phyloP scores from a whole-genome alignment of 2,888 invertebrate genomes.

The Uropetala carovei region DNA sequence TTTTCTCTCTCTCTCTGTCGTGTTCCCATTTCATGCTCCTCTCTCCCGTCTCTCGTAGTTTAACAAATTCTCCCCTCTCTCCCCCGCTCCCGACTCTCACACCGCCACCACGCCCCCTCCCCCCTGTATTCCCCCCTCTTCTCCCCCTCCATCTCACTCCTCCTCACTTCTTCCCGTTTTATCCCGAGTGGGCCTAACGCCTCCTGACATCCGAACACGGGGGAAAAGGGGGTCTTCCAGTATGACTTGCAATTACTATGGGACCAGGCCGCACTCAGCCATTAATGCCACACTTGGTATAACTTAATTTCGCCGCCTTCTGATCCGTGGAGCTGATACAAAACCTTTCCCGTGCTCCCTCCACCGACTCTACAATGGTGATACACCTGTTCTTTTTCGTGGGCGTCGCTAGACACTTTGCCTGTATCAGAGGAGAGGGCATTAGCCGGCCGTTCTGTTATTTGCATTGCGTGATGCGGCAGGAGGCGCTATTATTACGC shows the following conservation, averaged over 20 bases:
- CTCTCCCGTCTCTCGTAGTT: too few species aligned
- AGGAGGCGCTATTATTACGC: background rate
- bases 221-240: background rate
- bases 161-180: background rate
- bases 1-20: background rate
- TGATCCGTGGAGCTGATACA: constrained; percentile 37
- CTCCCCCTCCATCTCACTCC: too few species aligned
- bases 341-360: background rate
- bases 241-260: constrained; percentile 58
- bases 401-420: background rate
- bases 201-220: background rate
- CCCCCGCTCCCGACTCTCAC: too few species aligned
- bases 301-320: constrained; percentile 47
- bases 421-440: too few species aligned
- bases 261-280: constrained; percentile 5
- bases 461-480: background rate
- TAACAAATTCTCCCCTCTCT: too few species aligned
- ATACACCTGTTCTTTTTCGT: constrained; percentile 27
- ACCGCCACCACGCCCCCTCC: too few species aligned
- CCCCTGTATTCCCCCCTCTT: too few species aligned
- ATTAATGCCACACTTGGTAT: constrained; percentile 59
- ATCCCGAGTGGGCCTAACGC: background rate
- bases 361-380: background rate
- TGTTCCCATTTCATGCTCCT: background rate
- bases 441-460: background rate